Evolutionary conservation across 2,888 invertebrate genomes (phyloP).

Genomic region (Meteorus cinctellus): DNA sequence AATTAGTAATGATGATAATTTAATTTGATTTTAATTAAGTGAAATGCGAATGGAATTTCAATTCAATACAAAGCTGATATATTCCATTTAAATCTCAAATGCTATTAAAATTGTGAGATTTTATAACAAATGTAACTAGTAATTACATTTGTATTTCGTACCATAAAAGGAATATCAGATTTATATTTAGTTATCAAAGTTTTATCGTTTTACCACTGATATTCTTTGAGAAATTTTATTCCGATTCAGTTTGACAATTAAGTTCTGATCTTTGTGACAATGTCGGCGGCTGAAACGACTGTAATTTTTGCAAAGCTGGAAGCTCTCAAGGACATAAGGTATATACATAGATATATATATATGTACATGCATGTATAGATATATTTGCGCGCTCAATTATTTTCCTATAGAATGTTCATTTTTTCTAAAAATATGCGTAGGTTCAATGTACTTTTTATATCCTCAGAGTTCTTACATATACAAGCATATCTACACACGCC

Average conservation of each 20-base stretch:
- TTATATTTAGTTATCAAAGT: too few species aligned
- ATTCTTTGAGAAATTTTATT: too few species aligned
- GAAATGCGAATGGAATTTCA: too few species aligned
- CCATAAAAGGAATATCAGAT: too few species aligned
- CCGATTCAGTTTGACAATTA: too few species aligned
- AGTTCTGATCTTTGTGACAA: constrained; percentile 65
- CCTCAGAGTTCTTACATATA: neutral
- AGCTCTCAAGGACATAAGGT: constrained; percentile 95
- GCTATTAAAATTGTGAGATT: too few species aligned
- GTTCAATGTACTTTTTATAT: constrained; percentile 18
- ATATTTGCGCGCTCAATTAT: constrained; percentile 6
- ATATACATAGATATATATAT: constrained; percentile 24
- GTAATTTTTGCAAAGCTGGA: constrained; percentile 93
- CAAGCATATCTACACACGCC: constrained; percentile 10
- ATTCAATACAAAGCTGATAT: too few species aligned
- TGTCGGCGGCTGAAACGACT: constrained; percentile 87
- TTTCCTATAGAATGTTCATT: neutral
- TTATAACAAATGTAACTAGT: too few species aligned
- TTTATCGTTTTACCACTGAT: too few species aligned
- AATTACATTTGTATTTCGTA: too few species aligned
- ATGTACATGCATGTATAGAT: constrained; percentile 64
- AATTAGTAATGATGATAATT: neutral
- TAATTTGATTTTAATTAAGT: too few species aligned
- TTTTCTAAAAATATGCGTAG: constrained; percentile 8
- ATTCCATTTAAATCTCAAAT: too few species aligned